These are phyloP conservation scores for Deilephila elpenor DNA, from an alignment of 2,888 invertebrate species.

Conservation along the genomic window DNA sequence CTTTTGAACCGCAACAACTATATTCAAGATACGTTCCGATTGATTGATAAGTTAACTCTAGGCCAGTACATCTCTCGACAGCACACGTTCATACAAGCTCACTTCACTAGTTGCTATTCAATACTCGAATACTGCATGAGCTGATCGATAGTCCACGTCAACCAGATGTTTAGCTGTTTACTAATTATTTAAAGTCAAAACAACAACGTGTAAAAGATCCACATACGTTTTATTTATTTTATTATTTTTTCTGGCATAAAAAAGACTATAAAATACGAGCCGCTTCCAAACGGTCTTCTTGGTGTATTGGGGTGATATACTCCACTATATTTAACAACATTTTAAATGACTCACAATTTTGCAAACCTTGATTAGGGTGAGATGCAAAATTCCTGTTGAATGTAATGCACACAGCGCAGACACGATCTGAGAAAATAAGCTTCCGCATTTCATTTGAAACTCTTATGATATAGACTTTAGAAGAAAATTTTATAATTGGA, in stretches of 20 bases:
- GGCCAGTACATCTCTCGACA: neutral
- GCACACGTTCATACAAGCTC: neutral
- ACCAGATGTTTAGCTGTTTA: no score
- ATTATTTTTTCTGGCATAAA: no score
- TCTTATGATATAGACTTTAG: neutral
- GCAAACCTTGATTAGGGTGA: neutral
- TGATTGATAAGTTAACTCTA: neutral
- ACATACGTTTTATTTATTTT: no score
- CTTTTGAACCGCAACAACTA: neutral
- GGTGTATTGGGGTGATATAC: no score
- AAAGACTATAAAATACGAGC: no score
- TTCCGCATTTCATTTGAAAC: neutral
- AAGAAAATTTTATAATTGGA: neutral
- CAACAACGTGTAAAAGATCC: no score
- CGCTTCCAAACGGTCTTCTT: no score
- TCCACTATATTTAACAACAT: neutral
- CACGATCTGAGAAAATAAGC: neutral
- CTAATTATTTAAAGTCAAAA: no score
- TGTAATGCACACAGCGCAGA: neutral
- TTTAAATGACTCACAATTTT: neutral
- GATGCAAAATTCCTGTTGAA: neutral
- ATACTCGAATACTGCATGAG: no score
- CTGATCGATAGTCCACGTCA: neutral
- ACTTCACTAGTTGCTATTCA: neutral
- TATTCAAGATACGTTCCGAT: slow-evolving; percentile 10